phyloP scores from a whole-genome alignment of 1,140 invertebrate genomes.

The Chlorops oryzae region DNA sequence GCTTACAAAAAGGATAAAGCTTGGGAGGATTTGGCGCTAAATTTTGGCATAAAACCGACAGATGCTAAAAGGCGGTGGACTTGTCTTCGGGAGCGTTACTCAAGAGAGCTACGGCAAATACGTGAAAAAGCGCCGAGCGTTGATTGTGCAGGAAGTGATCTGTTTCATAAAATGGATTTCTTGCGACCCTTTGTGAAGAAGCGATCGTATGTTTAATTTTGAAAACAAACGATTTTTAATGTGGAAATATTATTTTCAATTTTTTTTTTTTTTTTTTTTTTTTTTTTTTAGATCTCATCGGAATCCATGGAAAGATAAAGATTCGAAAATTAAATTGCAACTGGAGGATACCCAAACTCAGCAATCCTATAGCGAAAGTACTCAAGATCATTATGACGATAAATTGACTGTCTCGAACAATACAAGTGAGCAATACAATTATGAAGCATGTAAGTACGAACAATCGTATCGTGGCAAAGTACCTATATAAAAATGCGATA shows the following conservation, averaged over 20 bases:
- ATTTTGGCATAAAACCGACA: slow-evolving; percentile 25
- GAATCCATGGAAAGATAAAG: no score
- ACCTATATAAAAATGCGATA: no score
- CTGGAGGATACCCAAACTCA: no score
- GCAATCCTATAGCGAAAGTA: no score
- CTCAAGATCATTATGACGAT: not conserved
- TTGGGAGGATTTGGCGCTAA: slow-evolving; percentile 30
- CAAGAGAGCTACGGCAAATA: slow-evolving; percentile 35
- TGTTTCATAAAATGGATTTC: slow-evolving; percentile 41
- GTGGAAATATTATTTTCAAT: no score
- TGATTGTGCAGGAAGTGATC: slow-evolving; percentile 36
- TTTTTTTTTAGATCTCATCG: no score
- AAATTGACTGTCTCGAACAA: not conserved
- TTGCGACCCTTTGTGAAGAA: slow-evolving; percentile 35
- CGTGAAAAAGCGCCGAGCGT: slow-evolving; percentile 28
- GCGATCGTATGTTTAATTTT: slow-evolving; percentile 11
- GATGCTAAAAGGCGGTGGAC: slow-evolving; percentile 40
- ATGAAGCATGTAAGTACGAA: no score
- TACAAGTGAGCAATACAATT: no score
- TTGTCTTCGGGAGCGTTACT: slow-evolving; percentile 35
- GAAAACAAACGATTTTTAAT: no score
- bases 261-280: no score
- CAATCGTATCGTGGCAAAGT: no score
- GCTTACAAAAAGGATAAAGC: slow-evolving; percentile 37
- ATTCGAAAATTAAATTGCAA: no score